Evolutionary conservation across 2,888 invertebrate genomes (phyloP).

Genomic region (Euspilapteryx auroguttella): DNA sequence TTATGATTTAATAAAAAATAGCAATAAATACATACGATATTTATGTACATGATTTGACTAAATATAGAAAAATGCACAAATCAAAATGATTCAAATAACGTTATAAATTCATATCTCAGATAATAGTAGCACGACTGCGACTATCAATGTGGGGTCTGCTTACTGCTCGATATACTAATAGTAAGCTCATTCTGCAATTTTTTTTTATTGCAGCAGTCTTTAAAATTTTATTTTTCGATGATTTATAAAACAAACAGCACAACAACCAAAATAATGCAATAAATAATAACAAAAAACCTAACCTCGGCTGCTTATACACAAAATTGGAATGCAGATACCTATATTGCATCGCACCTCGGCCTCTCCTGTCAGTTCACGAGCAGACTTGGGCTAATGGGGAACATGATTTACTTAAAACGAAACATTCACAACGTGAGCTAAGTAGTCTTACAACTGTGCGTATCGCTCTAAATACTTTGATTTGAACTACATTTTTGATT

Average conservation of each 20-base stretch:
- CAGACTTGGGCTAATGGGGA: slow-evolving; percentile 14
- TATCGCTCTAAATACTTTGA: slow-evolving; percentile 44
- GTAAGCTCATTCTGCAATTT: too few species aligned
- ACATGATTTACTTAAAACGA: slow-evolving; percentile 17
- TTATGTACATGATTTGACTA: slow-evolving; percentile 58
- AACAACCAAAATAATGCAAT: slow-evolving; percentile 53
- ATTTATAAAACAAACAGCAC: slow-evolving; percentile 59
- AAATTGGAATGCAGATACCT: slow-evolving; percentile 61
- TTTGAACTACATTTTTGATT: slow-evolving; percentile 52
- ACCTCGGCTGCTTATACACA: slow-evolving; percentile 43
- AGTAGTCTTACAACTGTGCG: slow-evolving; percentile 46
- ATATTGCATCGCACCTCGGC: slow-evolving; percentile 57
- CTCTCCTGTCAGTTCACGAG: slow-evolving; percentile 11
- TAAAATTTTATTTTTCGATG: too few species aligned
- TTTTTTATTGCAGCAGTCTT: too few species aligned
- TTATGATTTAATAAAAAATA: slow-evolving; percentile 33
- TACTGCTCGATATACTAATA: too few species aligned
- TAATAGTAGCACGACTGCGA: too few species aligned
- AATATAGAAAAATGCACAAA: slow-evolving; percentile 59
- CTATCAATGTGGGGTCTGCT: too few species aligned
- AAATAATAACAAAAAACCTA: slow-evolving; percentile 48
- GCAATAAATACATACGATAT: slow-evolving; percentile 20
- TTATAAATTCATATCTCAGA: too few species aligned
- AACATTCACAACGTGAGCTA: slow-evolving; percentile 35
- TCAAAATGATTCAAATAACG: slow-evolving; percentile 54